Conservation (phyloP, 2,888 invertebrate species). For the Chaetoderma sp. region DNA sequence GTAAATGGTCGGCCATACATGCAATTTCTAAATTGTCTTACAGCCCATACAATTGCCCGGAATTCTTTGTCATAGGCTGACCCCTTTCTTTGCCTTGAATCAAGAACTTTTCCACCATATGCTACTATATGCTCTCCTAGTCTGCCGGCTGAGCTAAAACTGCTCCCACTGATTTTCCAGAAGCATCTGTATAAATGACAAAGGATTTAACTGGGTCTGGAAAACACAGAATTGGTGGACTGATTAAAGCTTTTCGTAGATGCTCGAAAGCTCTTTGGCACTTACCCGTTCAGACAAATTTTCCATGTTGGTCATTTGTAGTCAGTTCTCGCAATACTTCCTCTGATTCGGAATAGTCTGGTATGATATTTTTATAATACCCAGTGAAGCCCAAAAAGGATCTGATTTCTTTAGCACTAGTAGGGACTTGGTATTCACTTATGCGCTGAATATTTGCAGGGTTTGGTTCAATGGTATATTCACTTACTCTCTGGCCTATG, state of each 20-base stretch:
- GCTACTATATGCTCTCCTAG: too few species aligned
- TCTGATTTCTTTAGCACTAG: slow-evolving; percentile 10
- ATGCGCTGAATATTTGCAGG: slow-evolving; percentile 4
- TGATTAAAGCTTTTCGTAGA: slow-evolving; percentile 11
- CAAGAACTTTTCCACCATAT: too few species aligned
- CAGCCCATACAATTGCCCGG: too few species aligned
- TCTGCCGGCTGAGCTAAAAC: slow-evolving; percentile 40
- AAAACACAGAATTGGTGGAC: slow-evolving; percentile 30
- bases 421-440: slow-evolving; percentile 10
- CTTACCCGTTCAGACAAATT: slow-evolving; percentile 26
- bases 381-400: slow-evolving; percentile 12
- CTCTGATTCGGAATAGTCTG: slow-evolving; percentile 26
- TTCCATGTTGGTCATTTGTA: slow-evolving; percentile 3
- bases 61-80: too few species aligned
- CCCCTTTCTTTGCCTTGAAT: too few species aligned
- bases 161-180: slow-evolving; percentile 35
- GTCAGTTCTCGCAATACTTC: slow-evolving; percentile 26
- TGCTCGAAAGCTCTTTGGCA: slow-evolving; percentile 32
- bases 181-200: slow-evolving; percentile 42
- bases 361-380: slow-evolving; percentile 31
- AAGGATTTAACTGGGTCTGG: slow-evolving; percentile 23
- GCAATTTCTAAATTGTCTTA: too few species aligned
- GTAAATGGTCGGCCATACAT: too few species aligned
- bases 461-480: slow-evolving; percentile 10
- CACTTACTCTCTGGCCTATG: slow-evolving; percentile 16